Evolutionary conservation across 2,797 vertebrate genomes (phyloP), one percentile per base, ranked within the genome.

Genomic region (Poeciliopsis turneri): DNA sequence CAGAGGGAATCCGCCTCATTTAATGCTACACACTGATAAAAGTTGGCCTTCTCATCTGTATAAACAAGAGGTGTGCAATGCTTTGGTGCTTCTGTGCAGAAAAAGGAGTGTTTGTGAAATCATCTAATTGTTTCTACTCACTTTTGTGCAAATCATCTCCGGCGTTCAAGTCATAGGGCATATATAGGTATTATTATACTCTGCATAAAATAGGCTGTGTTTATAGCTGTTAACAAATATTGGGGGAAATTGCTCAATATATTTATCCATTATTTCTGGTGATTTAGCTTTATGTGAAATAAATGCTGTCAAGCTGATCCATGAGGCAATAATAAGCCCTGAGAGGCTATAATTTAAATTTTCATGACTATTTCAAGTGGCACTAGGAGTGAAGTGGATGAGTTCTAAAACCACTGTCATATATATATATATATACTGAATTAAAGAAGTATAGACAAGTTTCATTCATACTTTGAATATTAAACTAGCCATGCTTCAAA

Each of bases 1-100:
- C 90, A 89, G 80, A 84, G 86, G 82, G 83, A 90, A 87, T 82
- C 81, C 53, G 79, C 79, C 82, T 86, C 75, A 85, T 93, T 90
- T 91, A 92, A 90, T 83, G 82, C 84, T 46, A 78, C 84, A 87
- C 78, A 80, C 79, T 78, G 76, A 53, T 61, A 78, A 85, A 85
- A 87, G 88, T 85, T 86, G 79, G 76, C 80, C 74, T 77, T 85
- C 83, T 86, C 78, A 76, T 82, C 77, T 84, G 78, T 82, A 75
- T 84, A 89, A 88, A 88, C 87, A 87, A 81, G 78, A 88, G 82
- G 68, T 85, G 83, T 77, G 49, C 41, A 2, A 1, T 1, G 13
- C 61, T 81, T 81, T 75, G 82, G 72, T 75, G 13, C 36, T 45
- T 53, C 20, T 57, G 78, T 30, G 53, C 47, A 74, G 70, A 51